A percentile compares a stretch with the other conserved stretches of the same genome.
phyloP scores from a whole-genome alignment of 2,888 invertebrate species.

The Acronicta leporina region DNA sequence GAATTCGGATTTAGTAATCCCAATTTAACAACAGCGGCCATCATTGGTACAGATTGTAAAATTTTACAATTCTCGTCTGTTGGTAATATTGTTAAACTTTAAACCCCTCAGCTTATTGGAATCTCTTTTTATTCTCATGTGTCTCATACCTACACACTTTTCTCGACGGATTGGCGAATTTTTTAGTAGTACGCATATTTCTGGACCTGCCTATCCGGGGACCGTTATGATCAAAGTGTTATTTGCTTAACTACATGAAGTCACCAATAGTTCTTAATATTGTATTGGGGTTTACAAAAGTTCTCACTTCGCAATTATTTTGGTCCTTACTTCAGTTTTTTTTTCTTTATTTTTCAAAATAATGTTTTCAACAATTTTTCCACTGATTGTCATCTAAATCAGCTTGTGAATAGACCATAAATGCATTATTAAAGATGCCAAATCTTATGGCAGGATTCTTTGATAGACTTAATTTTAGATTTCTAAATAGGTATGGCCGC shows the following conservation, averaged over 20 bases:
- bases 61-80: constrained; percentile 66
- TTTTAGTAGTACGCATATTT: constrained; percentile 11
- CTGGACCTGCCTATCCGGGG: too few relatives aligned
- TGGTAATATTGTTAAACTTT: constrained; percentile 47
- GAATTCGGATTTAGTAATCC: constrained; percentile 50
- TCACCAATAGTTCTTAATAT: too few relatives aligned
- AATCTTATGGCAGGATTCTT: background rate
- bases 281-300: too few relatives aligned
- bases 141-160: constrained; percentile 7
- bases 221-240: too few relatives aligned
- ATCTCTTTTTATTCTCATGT: constrained; percentile 42
- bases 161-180: constrained; percentile 6
- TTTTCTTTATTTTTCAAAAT: too few relatives aligned
- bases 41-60: constrained; percentile 65
- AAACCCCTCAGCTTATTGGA: constrained; percentile 45
- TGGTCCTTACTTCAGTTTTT: too few relatives aligned
- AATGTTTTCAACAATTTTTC: too few relatives aligned
- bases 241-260: too few relatives aligned
- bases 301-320: too few relatives aligned
- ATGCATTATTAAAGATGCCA: too few relatives aligned
- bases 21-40: constrained; percentile 50
- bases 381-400: too few relatives aligned
- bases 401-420: too few relatives aligned
- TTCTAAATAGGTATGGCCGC: background rate
- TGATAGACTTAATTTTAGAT: background rate